These are phyloP conservation scores for Epizoanthus scotinus DNA, from an alignment of 92 coral and sea anemone species.

Conservation along the genomic window DNA sequence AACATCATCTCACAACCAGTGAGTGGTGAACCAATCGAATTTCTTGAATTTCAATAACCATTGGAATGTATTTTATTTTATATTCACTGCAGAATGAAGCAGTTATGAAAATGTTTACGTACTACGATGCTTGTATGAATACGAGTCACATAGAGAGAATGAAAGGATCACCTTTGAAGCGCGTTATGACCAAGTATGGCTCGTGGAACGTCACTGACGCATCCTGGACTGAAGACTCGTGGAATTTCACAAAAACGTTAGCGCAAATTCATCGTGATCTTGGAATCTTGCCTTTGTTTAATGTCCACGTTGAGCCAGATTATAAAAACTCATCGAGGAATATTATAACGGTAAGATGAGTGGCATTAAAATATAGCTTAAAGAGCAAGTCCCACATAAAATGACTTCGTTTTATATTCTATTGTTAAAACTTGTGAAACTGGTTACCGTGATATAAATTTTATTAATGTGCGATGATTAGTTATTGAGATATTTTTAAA, in stretches of 20 bases:
- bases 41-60: no score
- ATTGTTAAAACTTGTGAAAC: no score
- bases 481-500: no score
- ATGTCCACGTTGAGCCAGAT: conserved; percentile 58
- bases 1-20: no score
- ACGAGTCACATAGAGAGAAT: conserved; percentile 54
- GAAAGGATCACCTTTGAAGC: conserved; percentile 54
- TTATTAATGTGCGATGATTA: no score
- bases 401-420: no score
- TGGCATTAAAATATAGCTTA: no score
- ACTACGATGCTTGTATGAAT: conserved; percentile 80
- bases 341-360: conserved; percentile 63
- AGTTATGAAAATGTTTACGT: conserved; percentile 61
- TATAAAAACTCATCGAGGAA: conserved; percentile 60
- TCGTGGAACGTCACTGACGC: conserved; percentile 88
- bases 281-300: conserved; percentile 57
- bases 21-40: no score
- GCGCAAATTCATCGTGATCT: conserved; percentile 66
- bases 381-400: no score
- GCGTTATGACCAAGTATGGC: conserved; percentile 61
- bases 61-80: background rate
- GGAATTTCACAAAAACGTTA: conserved; percentile 63
- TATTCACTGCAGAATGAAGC: conserved; percentile 68
- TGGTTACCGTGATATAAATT: no score
- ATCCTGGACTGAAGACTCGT: conserved; percentile 52